Conservation (phyloP, 2,888 invertebrate genomes). For the Nomada ruficornis region DNA sequence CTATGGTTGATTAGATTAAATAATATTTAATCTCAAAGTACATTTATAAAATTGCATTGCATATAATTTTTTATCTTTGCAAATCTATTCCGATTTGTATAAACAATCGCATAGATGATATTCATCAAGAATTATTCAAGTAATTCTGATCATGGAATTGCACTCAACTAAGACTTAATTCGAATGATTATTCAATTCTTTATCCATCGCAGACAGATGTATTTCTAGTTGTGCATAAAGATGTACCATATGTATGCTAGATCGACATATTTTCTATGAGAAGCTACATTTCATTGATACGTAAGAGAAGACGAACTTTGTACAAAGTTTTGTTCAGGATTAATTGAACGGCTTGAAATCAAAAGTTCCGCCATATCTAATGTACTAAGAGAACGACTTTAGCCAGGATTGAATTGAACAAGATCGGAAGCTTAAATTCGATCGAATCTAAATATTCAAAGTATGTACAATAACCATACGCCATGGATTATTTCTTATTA, state of each 20-base stretch:
- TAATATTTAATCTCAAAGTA: constrained; percentile 36
- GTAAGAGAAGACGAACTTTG: constrained; percentile 26
- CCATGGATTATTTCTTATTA: neutral
- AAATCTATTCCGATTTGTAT: constrained; percentile 47
- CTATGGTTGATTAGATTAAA: constrained; percentile 75
- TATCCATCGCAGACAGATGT: constrained; percentile 21
- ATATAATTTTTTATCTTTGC: constrained; percentile 60
- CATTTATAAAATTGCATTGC: constrained; percentile 52
- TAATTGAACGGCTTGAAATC: neutral
- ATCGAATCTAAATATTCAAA: constrained; percentile 11
- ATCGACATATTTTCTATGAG: constrained; percentile 37
- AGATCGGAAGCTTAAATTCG: neutral
- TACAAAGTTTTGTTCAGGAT: constrained; percentile 36
- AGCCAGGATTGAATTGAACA: neutral
- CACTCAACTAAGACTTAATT: constrained; percentile 7
- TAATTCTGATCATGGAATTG: constrained; percentile 23
- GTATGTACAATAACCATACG: constrained; percentile 2
- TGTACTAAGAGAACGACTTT: neutral
- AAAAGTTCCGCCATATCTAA: constrained; percentile 5
- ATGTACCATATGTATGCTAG: constrained; percentile 41
- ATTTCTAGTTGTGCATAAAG: constrained; percentile 32
- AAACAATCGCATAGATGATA: constrained; percentile 43
- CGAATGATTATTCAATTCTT: constrained; percentile 36
- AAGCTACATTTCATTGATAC: constrained; percentile 43
- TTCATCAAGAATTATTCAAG: constrained; percentile 30